Percentiles rank a stretch among this genome's conserved stretches.
Conservation (phyloP, 1,140 invertebrate species). For the Cyclina sinensis region DNA sequence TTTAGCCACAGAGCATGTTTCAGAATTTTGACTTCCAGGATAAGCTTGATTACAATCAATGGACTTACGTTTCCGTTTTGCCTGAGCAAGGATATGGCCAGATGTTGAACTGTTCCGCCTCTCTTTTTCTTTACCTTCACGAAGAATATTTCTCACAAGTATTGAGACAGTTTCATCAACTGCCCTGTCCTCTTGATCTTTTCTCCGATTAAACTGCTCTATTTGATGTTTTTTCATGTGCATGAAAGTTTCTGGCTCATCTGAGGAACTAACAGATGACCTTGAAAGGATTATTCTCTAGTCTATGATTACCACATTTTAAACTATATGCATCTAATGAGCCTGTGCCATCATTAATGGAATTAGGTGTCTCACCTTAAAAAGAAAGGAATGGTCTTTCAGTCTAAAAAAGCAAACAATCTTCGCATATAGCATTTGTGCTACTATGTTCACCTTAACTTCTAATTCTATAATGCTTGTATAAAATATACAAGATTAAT, state of each 20-base stretch:
- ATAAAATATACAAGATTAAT: too few species aligned
- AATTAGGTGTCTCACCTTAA: not conserved
- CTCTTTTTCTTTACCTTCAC: conserved; percentile 41
- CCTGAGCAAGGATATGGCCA: not conserved
- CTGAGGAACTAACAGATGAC: not conserved
- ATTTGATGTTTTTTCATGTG: conserved; percentile 50
- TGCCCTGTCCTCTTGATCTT: conserved; percentile 27
- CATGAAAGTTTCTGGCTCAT: conserved; percentile 36
- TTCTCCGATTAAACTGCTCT: conserved; percentile 20
- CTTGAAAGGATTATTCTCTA: not conserved
- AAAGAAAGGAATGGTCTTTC: not conserved
- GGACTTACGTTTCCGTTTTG: not conserved
- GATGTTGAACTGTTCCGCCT: not conserved
- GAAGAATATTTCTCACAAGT: conserved; percentile 48
- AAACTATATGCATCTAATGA: not conserved
- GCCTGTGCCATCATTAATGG: not conserved
- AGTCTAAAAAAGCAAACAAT: too few species aligned
- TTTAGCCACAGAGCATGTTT: not conserved
- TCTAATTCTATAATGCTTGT: too few species aligned
- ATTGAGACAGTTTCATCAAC: conserved; percentile 52
- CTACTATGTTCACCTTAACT: too few species aligned
- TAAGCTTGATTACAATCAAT: too few species aligned
- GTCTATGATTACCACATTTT: not conserved
- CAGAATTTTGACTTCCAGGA: not conserved
- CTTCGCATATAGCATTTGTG: too few species aligned